phyloP scores from a whole-genome alignment of 2,888 invertebrate species.

The Danaus chrysippus region DNA sequence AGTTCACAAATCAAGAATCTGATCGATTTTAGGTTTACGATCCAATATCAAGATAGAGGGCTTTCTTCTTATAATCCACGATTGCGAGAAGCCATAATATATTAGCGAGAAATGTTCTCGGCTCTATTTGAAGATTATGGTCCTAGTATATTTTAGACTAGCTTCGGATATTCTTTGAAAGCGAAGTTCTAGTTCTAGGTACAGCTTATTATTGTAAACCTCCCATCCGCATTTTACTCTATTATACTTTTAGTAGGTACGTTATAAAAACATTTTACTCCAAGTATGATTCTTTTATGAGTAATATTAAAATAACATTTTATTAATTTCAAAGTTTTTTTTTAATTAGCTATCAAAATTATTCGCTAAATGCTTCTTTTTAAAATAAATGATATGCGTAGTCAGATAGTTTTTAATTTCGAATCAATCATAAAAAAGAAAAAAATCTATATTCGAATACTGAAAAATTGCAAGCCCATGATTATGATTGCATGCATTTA shows the following conservation, averaged over 20 bases:
- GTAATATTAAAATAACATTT: too few relatives aligned
- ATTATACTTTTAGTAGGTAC: not conserved
- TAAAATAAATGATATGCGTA: not conserved
- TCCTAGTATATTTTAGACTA: slow-evolving; percentile 18
- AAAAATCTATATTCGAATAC: slow-evolving; percentile 7
- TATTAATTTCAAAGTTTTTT: too few relatives aligned
- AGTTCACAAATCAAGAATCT: slow-evolving; percentile 9
- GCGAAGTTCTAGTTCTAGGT: not conserved
- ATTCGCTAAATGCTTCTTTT: too few relatives aligned
- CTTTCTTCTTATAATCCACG: slow-evolving; percentile 20
- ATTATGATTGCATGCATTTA: slow-evolving; percentile 25
- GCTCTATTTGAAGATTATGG: slow-evolving; percentile 24
- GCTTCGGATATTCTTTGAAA: not conserved
- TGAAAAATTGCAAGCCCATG: slow-evolving; percentile 10
- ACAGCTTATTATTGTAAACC: not conserved
- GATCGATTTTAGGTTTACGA: slow-evolving; percentile 20
- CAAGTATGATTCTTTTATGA: too few relatives aligned
- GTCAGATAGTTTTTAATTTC: not conserved
- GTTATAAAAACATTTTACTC: too few relatives aligned
- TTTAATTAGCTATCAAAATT: too few relatives aligned
- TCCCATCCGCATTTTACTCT: not conserved
- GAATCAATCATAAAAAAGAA: slow-evolving; percentile 5
- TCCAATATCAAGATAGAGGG: slow-evolving; percentile 23
- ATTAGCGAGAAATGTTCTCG: slow-evolving; percentile 20
- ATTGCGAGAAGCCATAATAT: slow-evolving; percentile 23